Evolutionary conservation across 2,113 vertebrate genomes (phyloP).

Genomic region (Prinia subflava): DNA sequence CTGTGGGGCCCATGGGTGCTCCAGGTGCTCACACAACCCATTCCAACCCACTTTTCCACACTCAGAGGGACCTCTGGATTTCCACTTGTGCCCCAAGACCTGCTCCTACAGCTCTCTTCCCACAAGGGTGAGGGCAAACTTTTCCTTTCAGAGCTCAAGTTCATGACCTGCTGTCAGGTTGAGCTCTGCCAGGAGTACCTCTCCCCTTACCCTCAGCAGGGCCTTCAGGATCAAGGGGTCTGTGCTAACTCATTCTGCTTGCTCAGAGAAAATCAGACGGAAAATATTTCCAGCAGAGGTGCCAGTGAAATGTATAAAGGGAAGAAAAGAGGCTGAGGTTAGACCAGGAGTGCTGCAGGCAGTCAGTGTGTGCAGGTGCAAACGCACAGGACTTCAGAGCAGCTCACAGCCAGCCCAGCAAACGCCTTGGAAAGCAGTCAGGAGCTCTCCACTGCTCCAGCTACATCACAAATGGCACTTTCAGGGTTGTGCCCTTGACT

Average conservation of each 20-base stretch:
- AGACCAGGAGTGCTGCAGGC: neutral
- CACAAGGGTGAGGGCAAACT: neutral
- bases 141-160: neutral
- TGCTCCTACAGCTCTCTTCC: neutral
- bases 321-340: neutral
- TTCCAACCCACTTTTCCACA: neutral
- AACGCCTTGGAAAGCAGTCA: neutral
- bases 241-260: neutral
- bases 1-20: accelerated
- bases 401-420: neutral
- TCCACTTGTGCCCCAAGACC: neutral
- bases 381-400: neutral
- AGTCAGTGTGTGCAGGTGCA: neutral
- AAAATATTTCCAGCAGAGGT: neutral
- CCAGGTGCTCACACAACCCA: neutral
- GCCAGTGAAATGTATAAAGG: neutral
- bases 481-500: neutral
- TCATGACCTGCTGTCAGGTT: neutral
- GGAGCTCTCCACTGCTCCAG: neutral
- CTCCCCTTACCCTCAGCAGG: neutral
- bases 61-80: neutral
- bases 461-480: neutral
- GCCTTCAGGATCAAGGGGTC: neutral
- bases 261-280: neutral
- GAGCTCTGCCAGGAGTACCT: neutral